phyloP scores from a whole-genome alignment of 2,888 invertebrate genomes.

The Habrosyne pyritoides region DNA sequence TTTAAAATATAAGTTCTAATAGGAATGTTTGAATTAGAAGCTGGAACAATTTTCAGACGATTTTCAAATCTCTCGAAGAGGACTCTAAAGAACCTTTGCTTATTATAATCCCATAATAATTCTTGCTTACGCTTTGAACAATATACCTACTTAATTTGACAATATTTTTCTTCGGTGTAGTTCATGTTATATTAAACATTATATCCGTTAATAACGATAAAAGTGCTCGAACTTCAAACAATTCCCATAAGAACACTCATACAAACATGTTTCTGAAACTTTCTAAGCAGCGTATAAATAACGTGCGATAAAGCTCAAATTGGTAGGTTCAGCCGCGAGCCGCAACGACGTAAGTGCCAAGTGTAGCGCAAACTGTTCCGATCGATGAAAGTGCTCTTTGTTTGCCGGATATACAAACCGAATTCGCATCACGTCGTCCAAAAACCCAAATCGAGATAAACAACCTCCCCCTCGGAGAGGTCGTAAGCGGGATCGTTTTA shows the following conservation, averaged over 20 bases:
- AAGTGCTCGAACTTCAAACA: slow-evolving; percentile 62
- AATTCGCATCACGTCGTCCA: slow-evolving; percentile 82
- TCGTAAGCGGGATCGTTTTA: slow-evolving; percentile 77
- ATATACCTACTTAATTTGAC: background rate
- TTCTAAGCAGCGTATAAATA: slow-evolving; percentile 79
- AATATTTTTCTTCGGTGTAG: slow-evolving; percentile 5
- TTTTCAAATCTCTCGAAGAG: no score
- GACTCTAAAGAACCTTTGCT: no score
- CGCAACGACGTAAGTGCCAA: slow-evolving; percentile 65
- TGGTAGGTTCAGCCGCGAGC: slow-evolving; percentile 46
- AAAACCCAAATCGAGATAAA: slow-evolving; percentile 83
- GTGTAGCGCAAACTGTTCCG: slow-evolving; percentile 53
- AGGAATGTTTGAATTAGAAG: no score
- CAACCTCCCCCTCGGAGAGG: slow-evolving; percentile 75
- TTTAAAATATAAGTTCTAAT: no score
- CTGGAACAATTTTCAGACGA: no score
- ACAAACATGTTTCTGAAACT: slow-evolving; percentile 72
- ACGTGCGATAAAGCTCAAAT: slow-evolving; percentile 75
- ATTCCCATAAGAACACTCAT: slow-evolving; percentile 72
- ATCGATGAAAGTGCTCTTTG: slow-evolving; percentile 80
- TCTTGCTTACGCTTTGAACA: no score
- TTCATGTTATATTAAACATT: slow-evolving; percentile 15
- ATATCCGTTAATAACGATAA: slow-evolving; percentile 52
- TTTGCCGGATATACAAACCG: slow-evolving; percentile 77
- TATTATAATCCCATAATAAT: no score